Conservation (phyloP, 2,797 vertebrate species). For the Micrastur ruficollis region DNA sequence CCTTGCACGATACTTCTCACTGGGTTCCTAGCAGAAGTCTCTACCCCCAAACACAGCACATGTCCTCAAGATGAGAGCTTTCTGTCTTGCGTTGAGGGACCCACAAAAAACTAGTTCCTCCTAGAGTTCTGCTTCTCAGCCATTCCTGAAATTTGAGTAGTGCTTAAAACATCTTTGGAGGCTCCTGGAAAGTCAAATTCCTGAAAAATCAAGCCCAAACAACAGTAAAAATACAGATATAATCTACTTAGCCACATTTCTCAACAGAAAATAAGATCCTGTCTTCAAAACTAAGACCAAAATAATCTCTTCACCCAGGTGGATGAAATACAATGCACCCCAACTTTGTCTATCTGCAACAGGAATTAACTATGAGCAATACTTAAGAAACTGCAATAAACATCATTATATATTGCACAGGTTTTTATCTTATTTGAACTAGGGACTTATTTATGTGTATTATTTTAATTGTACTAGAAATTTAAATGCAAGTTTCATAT, state of each 20-base stretch:
- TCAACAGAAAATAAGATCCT: background rate
- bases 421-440: background rate
- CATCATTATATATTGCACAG: background rate
- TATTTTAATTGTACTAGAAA: background rate
- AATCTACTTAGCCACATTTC: background rate
- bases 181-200: background rate
- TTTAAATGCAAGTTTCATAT: background rate
- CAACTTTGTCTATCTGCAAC: background rate
- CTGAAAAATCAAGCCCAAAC: background rate
- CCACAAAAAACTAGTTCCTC: fast-evolving
- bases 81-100: background rate
- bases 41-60: background rate
- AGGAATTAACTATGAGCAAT: background rate
- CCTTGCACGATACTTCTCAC: background rate
- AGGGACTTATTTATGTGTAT: background rate
- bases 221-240: background rate
- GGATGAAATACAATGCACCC: background rate
- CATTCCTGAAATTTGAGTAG: background rate
- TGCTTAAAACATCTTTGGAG: background rate
- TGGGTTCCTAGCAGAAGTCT: background rate
- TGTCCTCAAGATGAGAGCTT: background rate
- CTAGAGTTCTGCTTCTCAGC: background rate
- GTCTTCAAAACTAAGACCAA: background rate
- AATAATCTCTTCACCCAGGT: background rate
- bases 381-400: background rate